phyloP scores from a whole-genome alignment of 2,797 vertebrate genomes.

The Acanthopagrus latus region DNA sequence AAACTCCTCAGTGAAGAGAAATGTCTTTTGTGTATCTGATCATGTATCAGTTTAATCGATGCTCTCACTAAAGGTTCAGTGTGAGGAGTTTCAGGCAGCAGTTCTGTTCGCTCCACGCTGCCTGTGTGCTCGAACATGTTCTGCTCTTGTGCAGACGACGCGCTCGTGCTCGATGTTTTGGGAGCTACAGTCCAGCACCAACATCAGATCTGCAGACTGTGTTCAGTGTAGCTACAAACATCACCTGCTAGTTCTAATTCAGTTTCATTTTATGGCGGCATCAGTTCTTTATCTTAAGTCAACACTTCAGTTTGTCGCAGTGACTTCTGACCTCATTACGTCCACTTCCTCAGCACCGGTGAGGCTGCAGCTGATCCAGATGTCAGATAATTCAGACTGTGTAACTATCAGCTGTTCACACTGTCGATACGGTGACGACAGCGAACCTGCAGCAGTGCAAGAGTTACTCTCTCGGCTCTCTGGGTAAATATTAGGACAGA shows the following conservation, averaged over 20 bases:
- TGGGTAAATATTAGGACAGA: constrained; percentile 36
- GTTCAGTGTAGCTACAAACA: background rate
- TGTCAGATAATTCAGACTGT: background rate
- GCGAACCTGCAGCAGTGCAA: constrained; percentile 8
- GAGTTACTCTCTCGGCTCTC: background rate
- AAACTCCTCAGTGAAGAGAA: too few relatives aligned
- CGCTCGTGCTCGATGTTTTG: background rate
- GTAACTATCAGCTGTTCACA: constrained; percentile 12
- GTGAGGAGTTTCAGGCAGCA: background rate
- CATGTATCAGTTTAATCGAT: too few relatives aligned
- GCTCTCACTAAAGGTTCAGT: background rate
- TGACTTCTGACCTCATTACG: constrained; percentile 21
- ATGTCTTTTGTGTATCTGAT: too few relatives aligned
- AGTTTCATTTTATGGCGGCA: background rate
- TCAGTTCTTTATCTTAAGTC: background rate
- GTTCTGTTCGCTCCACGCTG: background rate
- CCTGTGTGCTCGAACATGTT: background rate
- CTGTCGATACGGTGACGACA: constrained; percentile 5
- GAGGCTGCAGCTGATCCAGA: constrained; percentile 6
- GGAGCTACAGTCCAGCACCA: background rate
- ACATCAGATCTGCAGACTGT: background rate
- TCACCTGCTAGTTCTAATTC: background rate
- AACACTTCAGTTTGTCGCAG: background rate
- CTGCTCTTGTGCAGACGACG: background rate
- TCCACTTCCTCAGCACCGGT: background rate